A percentile compares a stretch with the other conserved stretches of the same genome.
phyloP scores from a whole-genome alignment of 2,888 invertebrate species.

The Seira sanloemensis region DNA sequence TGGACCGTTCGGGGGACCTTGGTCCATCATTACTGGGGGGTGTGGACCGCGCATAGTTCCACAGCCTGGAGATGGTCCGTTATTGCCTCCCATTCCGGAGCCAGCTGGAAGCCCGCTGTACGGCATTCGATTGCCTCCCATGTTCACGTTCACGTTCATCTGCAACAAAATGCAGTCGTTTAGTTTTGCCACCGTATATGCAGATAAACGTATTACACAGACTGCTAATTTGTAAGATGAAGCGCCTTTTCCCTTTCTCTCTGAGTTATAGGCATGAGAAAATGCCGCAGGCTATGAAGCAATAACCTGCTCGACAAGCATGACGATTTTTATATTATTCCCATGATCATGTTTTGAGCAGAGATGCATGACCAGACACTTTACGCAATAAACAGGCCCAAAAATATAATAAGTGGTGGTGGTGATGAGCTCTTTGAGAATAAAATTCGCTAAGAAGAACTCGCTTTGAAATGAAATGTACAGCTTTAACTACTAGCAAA shows the following conservation, averaged over 20 bases:
- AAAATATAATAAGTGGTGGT: no score
- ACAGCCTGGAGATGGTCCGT: slow-evolving; percentile 74
- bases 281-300: slow-evolving; percentile 47
- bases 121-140: slow-evolving; percentile 73
- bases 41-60: slow-evolving; percentile 72
- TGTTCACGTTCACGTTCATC: slow-evolving; percentile 74
- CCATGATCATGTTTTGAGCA: not conserved
- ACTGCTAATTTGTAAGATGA: no score
- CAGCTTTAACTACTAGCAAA: no score
- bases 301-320: slow-evolving; percentile 56
- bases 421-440: not conserved
- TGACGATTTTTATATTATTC: slow-evolving; percentile 25
- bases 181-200: no score
- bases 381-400: not conserved
- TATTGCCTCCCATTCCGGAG: slow-evolving; percentile 73
- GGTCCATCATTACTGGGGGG: slow-evolving; percentile 75
- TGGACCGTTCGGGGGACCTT: slow-evolving; percentile 78
- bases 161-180: slow-evolving; percentile 44
- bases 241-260: not conserved
- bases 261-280: slow-evolving; percentile 38
- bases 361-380: not conserved
- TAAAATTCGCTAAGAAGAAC: not conserved
- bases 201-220: no score
- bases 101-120: slow-evolving; percentile 68
- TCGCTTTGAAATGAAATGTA: no score